Conservation (phyloP, 2,113 vertebrate genomes). For the Xenopus tropicalis region DNA sequence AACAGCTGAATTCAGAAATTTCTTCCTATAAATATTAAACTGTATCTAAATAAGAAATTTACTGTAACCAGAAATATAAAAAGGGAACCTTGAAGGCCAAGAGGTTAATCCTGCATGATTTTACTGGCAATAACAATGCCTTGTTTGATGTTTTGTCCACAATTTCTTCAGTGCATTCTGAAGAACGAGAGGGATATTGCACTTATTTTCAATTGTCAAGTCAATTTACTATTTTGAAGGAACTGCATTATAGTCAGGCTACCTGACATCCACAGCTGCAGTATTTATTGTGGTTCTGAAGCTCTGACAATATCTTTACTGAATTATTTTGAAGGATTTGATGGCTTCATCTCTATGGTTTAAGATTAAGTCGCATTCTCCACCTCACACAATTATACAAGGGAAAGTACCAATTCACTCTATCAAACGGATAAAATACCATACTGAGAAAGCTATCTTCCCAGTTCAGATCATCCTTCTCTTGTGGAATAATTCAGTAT, state of each 20-base stretch:
- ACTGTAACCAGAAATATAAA: neutral
- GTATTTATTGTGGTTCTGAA: neutral
- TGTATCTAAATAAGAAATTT: no score
- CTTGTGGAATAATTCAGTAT: neutral
- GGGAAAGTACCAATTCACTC: neutral
- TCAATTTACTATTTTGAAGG: neutral
- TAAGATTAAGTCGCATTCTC: neutral
- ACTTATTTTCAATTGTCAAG: neutral
- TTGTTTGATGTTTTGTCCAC: conserved; percentile 6
- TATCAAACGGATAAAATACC: neutral
- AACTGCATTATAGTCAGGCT: neutral
- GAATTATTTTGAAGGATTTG: neutral
- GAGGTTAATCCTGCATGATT: conserved; percentile 17
- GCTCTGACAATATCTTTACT: neutral
- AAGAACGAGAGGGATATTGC: neutral
- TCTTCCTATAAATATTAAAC: no score
- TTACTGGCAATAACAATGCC: conserved; percentile 27
- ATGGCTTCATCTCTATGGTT: conserved; percentile 1
- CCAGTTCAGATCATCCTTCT: neutral
- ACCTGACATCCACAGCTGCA: neutral
- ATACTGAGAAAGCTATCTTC: neutral
- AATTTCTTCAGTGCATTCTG: neutral
- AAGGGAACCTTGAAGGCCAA: conserved; percentile 3
- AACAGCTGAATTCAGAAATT: no score
- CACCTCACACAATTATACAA: neutral